Percentiles rank a stretch among this genome's conserved stretches.
These are phyloP conservation scores for Lamellibrachia satsuma DNA, from an alignment of 2,888 invertebrate genomes.

Conservation along the genomic window DNA sequence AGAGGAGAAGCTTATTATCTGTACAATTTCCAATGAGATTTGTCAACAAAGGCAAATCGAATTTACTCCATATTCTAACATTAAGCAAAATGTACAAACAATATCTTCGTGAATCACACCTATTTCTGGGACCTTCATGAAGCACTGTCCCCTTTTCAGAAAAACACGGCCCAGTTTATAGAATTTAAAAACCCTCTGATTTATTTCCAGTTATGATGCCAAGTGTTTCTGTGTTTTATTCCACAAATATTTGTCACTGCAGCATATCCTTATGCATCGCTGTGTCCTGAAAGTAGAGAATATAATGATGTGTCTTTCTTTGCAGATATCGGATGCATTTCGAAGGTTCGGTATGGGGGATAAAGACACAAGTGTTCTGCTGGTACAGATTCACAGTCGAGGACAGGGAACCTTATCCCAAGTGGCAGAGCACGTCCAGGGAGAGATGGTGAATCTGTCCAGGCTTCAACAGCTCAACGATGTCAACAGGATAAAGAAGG, in stretches of 20 bases:
- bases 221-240: neutral
- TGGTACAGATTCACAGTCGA: conserved; percentile 62
- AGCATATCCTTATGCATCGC: neutral
- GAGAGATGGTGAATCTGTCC: conserved; percentile 51
- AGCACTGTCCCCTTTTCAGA: no score
- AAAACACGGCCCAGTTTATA: neutral
- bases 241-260: neutral
- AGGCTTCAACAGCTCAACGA: conserved; percentile 48
- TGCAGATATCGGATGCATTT: conserved; percentile 66
- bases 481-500: conserved; percentile 49
- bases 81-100: no score
- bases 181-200: neutral
- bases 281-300: neutral
- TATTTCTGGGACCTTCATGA: no score
- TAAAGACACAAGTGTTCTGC: conserved; percentile 58
- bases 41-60: no score
- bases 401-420: conserved; percentile 53
- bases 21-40: no score
- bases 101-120: no score
- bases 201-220: neutral
- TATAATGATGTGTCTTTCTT: conserved; percentile 24
- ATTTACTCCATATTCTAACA: no score
- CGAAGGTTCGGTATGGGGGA: conserved; percentile 66
- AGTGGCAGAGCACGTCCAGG: conserved; percentile 57
- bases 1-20: no score